These are phyloP conservation scores for Brachyhypopomus gauderio DNA, from an alignment of 2,113 vertebrate species.

Conservation along the genomic window DNA sequence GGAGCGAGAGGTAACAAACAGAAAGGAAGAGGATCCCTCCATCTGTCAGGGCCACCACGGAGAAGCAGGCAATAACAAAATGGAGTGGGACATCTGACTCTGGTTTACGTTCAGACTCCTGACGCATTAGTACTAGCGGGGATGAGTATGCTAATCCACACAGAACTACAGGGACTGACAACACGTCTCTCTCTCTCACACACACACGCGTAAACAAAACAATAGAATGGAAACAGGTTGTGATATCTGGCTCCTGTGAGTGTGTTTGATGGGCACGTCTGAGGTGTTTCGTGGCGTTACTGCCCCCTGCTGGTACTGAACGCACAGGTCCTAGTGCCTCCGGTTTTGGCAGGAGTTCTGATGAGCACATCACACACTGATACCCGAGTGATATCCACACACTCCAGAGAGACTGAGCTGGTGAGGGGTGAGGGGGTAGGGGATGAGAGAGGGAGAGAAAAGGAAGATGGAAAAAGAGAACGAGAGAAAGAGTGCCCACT, in stretches of 20 bases:
- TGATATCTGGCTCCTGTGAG: background rate
- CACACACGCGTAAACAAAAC: background rate
- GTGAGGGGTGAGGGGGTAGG: constrained; percentile 53
- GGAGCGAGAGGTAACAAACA: constrained; percentile 52
- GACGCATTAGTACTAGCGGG: constrained; percentile 62
- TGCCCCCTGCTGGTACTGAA: constrained; percentile 36
- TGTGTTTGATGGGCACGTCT: constrained; percentile 33
- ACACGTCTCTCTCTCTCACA: constrained; percentile 12
- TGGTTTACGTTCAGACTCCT: constrained; percentile 53
- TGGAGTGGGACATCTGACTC: constrained; percentile 16
- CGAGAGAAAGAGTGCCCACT: constrained; percentile 61
- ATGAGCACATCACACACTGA: constrained; percentile 65
- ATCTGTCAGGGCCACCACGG: constrained; percentile 61
- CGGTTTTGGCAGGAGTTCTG: constrained; percentile 65
- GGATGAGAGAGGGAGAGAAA: background rate
- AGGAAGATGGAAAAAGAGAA: constrained; percentile 48
- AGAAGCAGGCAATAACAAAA: constrained; percentile 43
- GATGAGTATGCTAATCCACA: constrained; percentile 59
- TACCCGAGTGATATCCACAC: constrained; percentile 60
- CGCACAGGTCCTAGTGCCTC: constrained; percentile 37
- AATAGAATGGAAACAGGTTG: background rate
- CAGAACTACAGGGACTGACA: constrained; percentile 30
- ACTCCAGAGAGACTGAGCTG: constrained; percentile 64
- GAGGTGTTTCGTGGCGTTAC: constrained; percentile 43
- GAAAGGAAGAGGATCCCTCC: constrained; percentile 59